Base-by-base conservation (phyloP, 2,113 vertebrate species). In the Lates calcarifer region DNA sequence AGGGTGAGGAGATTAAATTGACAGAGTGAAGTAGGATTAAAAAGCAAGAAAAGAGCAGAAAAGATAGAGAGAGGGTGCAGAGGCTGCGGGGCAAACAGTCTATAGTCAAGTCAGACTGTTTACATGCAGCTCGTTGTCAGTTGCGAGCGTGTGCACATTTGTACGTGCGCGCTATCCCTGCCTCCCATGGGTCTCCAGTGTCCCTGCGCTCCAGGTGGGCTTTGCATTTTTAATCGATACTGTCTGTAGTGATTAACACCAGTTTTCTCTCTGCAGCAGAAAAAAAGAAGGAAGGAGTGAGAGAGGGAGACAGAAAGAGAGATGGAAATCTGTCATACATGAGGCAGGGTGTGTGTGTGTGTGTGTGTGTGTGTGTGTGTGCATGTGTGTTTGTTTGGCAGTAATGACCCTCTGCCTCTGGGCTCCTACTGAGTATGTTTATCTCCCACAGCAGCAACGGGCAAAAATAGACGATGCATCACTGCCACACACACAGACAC, bases 141-240 rank as follows among this genome's bases (percentile, higher is more conserved):
- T 53, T 78, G 84, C 69, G 79, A 72, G 74, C 31, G 60, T 43
- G 83, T 69, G 79, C 72, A 55, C 73, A 43, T 80, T 55, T 55
- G 61, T 35, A 49, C 69, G 71, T 75, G 76, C 68, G 39, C 74
- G 9, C 69, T 61, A 74, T 63, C 79, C 77, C 81, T 84, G 79
- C 78, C 85, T 92, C 89, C 91, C 87, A 61, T 82, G 90, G 77
- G 92, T 84, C 81, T 83, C 68, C 47, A 29, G 85, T 90, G 93
- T 93, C 93, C 91, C 89, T 71, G 85, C 82, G 49, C 93, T 95
- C 85, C 93, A 94, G 94, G 94, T 94, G 93, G 92, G 93, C 93
- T 93, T 92, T 95, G 92, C 91, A 94, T 94, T 94, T 95, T 95
- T 95, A 93, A 95, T 95, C 89, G 74, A 93, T 90, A 77, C 90